A percentile compares a stretch with the other conserved stretches of the same genome.
phyloP scores from a whole-genome alignment of 2,797 vertebrate species.

The Cirrhinus mrigala region DNA sequence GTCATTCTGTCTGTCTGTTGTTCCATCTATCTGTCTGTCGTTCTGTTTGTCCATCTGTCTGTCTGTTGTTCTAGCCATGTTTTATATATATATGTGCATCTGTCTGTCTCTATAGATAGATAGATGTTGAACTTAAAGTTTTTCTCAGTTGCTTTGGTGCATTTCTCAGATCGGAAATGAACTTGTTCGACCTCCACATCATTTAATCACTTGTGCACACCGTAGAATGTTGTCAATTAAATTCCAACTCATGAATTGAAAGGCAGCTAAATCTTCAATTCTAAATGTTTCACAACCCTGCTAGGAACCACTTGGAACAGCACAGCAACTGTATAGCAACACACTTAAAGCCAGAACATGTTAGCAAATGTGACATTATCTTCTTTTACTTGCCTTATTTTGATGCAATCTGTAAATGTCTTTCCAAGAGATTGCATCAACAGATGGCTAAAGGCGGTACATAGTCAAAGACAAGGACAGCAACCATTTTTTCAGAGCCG shows the following conservation, averaged over 20 bases:
- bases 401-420: constrained; percentile 17
- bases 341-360: not conserved
- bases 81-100: not conserved
- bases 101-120: not conserved
- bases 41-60: not conserved
- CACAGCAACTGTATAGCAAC: not conserved
- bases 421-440: constrained; percentile 28
- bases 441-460: constrained; percentile 29
- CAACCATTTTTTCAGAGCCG: constrained; percentile 15
- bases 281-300: not conserved
- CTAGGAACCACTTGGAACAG: not conserved
- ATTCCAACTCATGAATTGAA: not conserved
- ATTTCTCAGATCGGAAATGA: too few species aligned
- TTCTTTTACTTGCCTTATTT: constrained; percentile 6
- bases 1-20: not conserved
- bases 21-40: not conserved
- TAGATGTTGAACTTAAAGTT: not conserved
- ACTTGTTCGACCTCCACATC: too few species aligned
- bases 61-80: too few species aligned
- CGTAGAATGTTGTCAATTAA: too few species aligned
- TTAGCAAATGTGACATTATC: too few species aligned
- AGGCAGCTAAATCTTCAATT: not conserved
- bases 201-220: too few species aligned
- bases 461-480: constrained; percentile 11
- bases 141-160: too few species aligned